Base-by-base conservation (phyloP, 1,140 invertebrate genomes). In the Coelopa frigida region DNA sequence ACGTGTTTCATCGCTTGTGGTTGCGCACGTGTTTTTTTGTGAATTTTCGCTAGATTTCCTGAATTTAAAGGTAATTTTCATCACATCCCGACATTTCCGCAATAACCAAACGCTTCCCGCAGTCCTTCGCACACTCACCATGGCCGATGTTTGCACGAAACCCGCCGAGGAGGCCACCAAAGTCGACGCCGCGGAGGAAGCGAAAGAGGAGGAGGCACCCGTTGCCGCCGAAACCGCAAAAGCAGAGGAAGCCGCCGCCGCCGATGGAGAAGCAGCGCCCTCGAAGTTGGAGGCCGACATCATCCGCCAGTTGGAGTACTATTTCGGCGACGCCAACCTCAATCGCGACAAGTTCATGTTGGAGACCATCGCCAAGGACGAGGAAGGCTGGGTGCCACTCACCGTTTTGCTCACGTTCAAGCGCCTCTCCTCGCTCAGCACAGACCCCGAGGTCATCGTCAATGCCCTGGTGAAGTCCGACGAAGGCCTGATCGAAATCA, bases 371-470 rank as follows among this genome's bases (percentile, higher is more conserved):
- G 58, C 55, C 4, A 84, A 83, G 56, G 70, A 85, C 49, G 85
- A 94, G 55, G 84, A 93, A 51, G 94, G 94, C 7, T 97, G 92
- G 93, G 77, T 98, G 20, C 79, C 88, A 2, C 62, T 97, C 27
- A 79, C 84, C 1, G 79, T 85, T 1, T 80, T 98, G 71, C 72
- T 89, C 22, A 94, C 83, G 49, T 98, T 97, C 60, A 94, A 95
- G 58, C 77, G 91, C 20, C 73, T 98, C 27, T 82, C 87, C 2
- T 70, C 77, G 20, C 56, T 97, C 1, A 79, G 80, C 3, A 79
- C 72, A 35, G 84, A 95, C 59, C 42, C 67, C 1, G 72, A 81
- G 27, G 73, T 81, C 1, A 91, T 98, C 52, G 72, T 81, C 4
- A 74, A 77, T 46, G 85, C 90, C 1, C 50, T 97, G 4, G 77